Evolutionary conservation across 2,113 vertebrate genomes (phyloP).

Genomic region (Trochalopteron elliotii): DNA sequence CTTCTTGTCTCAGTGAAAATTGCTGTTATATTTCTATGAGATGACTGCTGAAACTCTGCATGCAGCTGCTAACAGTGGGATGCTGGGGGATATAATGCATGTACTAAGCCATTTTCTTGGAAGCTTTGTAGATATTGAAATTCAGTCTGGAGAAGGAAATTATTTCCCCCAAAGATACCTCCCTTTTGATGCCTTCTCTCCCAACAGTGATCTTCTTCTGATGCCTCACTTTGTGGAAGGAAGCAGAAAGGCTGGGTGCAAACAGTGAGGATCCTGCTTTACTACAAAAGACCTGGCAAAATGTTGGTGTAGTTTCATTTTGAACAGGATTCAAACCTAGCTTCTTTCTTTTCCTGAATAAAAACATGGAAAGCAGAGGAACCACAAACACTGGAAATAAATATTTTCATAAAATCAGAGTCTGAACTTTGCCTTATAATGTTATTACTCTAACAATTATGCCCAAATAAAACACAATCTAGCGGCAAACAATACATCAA

Average conservation of each 20-base stretch:
- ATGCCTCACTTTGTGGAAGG: not conserved
- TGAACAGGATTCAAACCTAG: not conserved
- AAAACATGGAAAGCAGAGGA: slow-evolving; percentile 8
- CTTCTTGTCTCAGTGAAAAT: not conserved
- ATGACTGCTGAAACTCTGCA: not conserved
- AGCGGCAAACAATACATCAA: not conserved
- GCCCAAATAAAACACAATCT: not conserved
- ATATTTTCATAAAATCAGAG: not conserved
- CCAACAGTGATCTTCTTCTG: not conserved
- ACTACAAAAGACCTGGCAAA: slow-evolving; percentile 8
- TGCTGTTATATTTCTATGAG: not conserved
- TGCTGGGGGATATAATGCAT: not conserved
- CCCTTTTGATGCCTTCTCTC: not conserved
- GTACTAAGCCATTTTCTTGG: not conserved
- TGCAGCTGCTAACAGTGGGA: slow-evolving; percentile 9
- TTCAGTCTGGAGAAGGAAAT: not conserved
- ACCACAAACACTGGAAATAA: not conserved
- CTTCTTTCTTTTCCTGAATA: not conserved
- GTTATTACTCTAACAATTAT: not conserved
- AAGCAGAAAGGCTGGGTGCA: not conserved
- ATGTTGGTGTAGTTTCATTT: not conserved
- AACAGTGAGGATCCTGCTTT: not conserved
- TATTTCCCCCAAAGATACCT: not conserved
- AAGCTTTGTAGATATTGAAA: not conserved
- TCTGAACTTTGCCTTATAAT: not conserved